These are phyloP conservation scores for Xenentodon cancila DNA, from an alignment of 2,797 vertebrate genomes.

Conservation along the genomic window DNA sequence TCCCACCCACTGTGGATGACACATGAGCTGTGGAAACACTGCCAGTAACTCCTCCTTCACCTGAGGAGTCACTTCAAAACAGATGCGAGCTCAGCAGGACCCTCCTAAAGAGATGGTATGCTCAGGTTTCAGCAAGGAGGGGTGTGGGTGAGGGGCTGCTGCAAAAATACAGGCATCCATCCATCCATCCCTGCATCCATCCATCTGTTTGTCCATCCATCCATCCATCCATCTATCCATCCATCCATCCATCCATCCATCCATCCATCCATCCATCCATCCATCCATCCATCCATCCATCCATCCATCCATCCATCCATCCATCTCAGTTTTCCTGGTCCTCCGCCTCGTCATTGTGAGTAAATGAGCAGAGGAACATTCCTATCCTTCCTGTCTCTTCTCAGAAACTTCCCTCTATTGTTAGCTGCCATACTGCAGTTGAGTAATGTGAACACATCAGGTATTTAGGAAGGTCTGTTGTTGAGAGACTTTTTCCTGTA, in stretches of 20 bases:
- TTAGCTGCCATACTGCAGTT: background rate
- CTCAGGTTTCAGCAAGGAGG: too few relatives aligned
- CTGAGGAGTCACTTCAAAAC: background rate
- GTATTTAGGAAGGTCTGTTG: too few relatives aligned
- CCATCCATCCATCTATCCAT: background rate
- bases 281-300: too few relatives aligned
- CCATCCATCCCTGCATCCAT: background rate
- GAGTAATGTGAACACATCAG: too few relatives aligned
- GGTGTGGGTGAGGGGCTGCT: too few relatives aligned
- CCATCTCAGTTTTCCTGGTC: background rate
- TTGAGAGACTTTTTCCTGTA: too few relatives aligned
- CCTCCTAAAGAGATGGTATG: too few relatives aligned
- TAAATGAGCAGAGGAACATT: conserved; percentile 16
- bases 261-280: too few relatives aligned
- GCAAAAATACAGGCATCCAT: background rate
- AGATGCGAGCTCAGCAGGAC: too few relatives aligned
- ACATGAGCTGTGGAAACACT: background rate
- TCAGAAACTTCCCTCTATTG: conserved; percentile 23
- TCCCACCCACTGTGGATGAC: background rate
- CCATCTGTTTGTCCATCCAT: background rate
- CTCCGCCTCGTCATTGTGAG: background rate
- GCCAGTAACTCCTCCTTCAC: background rate
- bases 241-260: too few relatives aligned
- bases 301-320: too few relatives aligned
- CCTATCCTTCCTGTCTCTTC: conserved; percentile 20